These are phyloP conservation scores for Spatula clypeata DNA, from an alignment of 2,797 vertebrate genomes.

Conservation along the genomic window DNA sequence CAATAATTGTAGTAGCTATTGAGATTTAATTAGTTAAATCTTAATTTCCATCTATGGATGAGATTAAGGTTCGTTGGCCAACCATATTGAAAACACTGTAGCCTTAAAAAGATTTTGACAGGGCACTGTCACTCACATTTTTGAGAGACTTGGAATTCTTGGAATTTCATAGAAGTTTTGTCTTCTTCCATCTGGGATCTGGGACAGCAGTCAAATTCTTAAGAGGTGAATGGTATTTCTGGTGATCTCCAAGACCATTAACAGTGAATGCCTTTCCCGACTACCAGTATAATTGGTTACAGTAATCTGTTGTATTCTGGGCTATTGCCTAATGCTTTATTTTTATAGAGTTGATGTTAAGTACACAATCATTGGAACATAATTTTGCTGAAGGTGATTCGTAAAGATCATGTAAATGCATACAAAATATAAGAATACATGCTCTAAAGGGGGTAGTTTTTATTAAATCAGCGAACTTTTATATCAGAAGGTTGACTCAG, in stretches of 20 bases:
- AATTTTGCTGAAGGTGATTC: neutral
- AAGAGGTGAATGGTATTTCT: neutral
- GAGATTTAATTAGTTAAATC: neutral
- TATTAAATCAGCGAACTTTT: neutral
- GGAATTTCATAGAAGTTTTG: neutral
- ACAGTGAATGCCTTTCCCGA: neutral
- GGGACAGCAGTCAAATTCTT: neutral
- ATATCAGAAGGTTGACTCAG: neutral
- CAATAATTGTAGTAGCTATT: neutral
- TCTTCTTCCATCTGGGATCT: neutral
- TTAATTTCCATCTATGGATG: neutral
- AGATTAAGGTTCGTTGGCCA: neutral
- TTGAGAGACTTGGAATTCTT: neutral
- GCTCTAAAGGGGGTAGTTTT: neutral
- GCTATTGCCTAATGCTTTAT: neutral
- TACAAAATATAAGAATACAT: neutral
- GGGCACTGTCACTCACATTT: neutral
- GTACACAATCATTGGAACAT: neutral
- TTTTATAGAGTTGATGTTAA: neutral
- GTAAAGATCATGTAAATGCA: neutral
- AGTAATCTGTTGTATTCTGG: neutral
- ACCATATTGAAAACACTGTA: neutral
- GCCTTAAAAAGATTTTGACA: neutral
- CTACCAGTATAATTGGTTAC: neutral
- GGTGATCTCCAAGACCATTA: neutral